Evolutionary conservation across 2,888 invertebrate genomes (phyloP).

Genomic region (Apotomis turbidana): DNA sequence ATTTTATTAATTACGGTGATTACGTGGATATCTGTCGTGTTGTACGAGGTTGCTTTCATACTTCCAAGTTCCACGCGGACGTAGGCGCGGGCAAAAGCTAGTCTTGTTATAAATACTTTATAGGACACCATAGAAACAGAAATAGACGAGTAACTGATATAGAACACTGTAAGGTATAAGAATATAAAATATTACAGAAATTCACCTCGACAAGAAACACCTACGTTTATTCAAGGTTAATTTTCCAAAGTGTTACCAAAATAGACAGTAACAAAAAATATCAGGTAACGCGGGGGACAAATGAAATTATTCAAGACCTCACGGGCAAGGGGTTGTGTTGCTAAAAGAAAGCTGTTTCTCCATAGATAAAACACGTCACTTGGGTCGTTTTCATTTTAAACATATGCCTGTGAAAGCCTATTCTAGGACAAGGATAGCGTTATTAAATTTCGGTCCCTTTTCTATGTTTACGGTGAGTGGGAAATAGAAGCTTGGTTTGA

Average conservation of each 20-base stretch:
- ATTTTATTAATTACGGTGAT: no score
- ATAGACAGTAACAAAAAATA: constrained; percentile 11
- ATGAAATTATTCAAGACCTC: constrained; percentile 28
- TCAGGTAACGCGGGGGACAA: constrained; percentile 13
- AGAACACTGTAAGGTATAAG: no score
- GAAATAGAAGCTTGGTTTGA: neutral
- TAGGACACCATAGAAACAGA: no score
- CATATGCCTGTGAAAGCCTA: neutral
- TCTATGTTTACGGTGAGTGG: constrained; percentile 9
- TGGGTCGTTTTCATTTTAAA: neutral
- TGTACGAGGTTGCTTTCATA: no score
- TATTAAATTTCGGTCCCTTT: constrained; percentile 25
- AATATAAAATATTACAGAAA: constrained; percentile 3
- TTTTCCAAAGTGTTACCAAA: constrained; percentile 9
- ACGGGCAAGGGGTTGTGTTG: neutral
- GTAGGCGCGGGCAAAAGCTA: no score
- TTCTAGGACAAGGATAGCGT: constrained; percentile 5
- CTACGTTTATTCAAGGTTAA: neutral
- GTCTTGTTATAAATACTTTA: no score
- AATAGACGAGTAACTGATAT: no score
- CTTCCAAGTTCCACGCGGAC: no score
- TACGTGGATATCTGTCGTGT: no score
- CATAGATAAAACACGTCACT: neutral
- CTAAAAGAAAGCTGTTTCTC: neutral
- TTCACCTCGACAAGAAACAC: neutral